Conservation (phyloP, 2,797 vertebrate genomes). For the Megalops cyprinoides region DNA sequence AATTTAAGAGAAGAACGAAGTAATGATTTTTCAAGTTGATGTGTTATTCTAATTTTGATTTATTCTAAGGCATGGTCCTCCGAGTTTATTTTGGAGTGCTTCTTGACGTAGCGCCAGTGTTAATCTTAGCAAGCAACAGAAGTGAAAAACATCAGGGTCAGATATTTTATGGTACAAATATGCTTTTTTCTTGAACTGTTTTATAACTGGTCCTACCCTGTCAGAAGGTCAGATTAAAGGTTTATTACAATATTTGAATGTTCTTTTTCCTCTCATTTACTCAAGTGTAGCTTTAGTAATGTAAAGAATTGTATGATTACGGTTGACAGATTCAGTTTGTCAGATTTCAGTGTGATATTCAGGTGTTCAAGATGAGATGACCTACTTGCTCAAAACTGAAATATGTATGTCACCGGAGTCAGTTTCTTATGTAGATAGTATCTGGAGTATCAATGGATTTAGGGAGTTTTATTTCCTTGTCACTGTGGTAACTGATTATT, state of each 20-base stretch:
- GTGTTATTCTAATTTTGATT: not conserved
- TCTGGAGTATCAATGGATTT: not conserved
- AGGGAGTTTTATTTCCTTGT: not conserved
- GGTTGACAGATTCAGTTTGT: slow-evolving; percentile 27
- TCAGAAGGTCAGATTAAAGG: not conserved
- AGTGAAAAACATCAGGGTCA: not conserved
- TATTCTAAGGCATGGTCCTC: slow-evolving; percentile 1
- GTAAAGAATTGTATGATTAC: slow-evolving; percentile 11
- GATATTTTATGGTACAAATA: not conserved
- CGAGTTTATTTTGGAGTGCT: not conserved
- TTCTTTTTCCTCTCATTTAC: not conserved
- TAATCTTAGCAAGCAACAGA: not conserved
- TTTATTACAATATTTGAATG: not conserved
- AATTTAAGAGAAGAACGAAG: not conserved
- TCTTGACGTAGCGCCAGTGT: not conserved
- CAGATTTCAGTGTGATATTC: slow-evolving; percentile 24
- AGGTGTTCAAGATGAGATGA: slow-evolving; percentile 5
- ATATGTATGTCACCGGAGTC: not conserved
- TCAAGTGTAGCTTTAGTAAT: slow-evolving; percentile 12
- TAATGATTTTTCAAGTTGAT: not conserved
- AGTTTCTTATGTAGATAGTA: too few species aligned
- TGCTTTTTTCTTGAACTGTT: not conserved
- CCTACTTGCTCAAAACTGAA: not conserved
- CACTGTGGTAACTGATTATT: not conserved
- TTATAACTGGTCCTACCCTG: not conserved